Evolutionary conservation across 2,888 invertebrate species (phyloP), one percentile per base, ranked within the genome.

Genomic region (Phragmatobia fuliginosa): DNA sequence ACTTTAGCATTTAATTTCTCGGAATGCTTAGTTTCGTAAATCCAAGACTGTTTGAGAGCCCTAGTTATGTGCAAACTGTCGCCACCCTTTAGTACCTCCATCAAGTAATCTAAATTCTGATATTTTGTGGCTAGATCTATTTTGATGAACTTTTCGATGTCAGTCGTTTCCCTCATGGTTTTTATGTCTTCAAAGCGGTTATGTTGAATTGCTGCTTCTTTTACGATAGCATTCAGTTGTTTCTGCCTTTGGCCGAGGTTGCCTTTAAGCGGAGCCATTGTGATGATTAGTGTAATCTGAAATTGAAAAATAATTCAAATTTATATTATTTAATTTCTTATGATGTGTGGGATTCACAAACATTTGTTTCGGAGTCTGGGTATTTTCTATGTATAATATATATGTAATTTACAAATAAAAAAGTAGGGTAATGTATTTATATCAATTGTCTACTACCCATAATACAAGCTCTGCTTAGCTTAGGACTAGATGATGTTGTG

Each of bases 51-150:
- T 82, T 90, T 92, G 0, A 93, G 83, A 41, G 87, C 91, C 80
- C 88, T 85, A 4, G 90, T 85, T 64, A 91, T 85, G 61, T 87
- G 85, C 11, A 93, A 79, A 60, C 81, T 84, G 59, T 93, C 92
- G 3, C 91, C 91, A 41, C 83, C 85, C 76, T 89, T 92, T 0
- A 93, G 72, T 7, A 83, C 79, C 49, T 91, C 87, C 41, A 90
- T 33, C 16, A 93, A 85, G 66, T 89, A 92, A 52, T 89, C 86
- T 11, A 88, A 68, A 68, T 92, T 87, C 71, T 79, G 84, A 31
- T 85, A 86, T 74, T 87, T 88, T 16, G 90, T 87, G 3, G 93
- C 93, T 8, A 93, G 72, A 78, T 91, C 91, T 49, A 93, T 93
- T 80, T 91, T 90, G 70, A 86, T 92, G 2, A 93, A 68, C 49